phyloP scores from a whole-genome alignment of 2,888 invertebrate genomes.

The Volucella inflata region DNA sequence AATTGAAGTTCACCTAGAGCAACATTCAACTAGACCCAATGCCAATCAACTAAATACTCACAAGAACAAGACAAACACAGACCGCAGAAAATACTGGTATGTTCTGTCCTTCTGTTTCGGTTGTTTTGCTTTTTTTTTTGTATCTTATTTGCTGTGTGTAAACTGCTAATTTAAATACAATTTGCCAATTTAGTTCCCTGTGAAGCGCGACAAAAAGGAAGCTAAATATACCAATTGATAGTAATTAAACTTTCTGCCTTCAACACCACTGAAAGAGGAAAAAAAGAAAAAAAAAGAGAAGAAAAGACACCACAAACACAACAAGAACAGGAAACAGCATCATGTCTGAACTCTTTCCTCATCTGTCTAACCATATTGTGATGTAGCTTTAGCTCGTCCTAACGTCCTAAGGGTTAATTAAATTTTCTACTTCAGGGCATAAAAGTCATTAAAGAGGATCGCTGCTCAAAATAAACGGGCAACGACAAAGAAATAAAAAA shows the following conservation, averaged over 20 bases:
- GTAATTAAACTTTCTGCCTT: constrained; percentile 68
- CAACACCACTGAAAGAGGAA: constrained; percentile 40
- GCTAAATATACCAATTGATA: constrained; percentile 62
- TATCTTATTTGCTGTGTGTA: constrained; percentile 45
- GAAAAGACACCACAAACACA: neutral
- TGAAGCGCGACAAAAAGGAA: constrained; percentile 26
- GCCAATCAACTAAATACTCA: constrained; percentile 3
- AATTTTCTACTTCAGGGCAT: constrained; percentile 75
- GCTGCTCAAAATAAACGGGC: constrained; percentile 35
- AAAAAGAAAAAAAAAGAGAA: constrained; percentile 26
- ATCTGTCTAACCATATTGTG: constrained; percentile 47
- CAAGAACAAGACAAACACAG: neutral
- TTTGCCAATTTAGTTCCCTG: constrained; percentile 53
- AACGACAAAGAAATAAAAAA: constrained; percentile 24
- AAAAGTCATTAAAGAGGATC: constrained; percentile 76
- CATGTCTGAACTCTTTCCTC: constrained; percentile 51
- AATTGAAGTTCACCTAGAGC: constrained; percentile 35
- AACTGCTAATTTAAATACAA: constrained; percentile 66
- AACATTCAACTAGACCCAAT: constrained; percentile 22
- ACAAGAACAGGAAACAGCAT: constrained; percentile 23
- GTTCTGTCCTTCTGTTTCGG: constrained; percentile 2
- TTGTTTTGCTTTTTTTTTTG: constrained; percentile 8
- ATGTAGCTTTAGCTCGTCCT: constrained; percentile 59
- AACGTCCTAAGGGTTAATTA: constrained; percentile 76
- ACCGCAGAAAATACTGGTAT: neutral